These are phyloP conservation scores for Neuroscelio doddi DNA, from an alignment of 2,888 invertebrate genomes.

Conservation along the genomic window DNA sequence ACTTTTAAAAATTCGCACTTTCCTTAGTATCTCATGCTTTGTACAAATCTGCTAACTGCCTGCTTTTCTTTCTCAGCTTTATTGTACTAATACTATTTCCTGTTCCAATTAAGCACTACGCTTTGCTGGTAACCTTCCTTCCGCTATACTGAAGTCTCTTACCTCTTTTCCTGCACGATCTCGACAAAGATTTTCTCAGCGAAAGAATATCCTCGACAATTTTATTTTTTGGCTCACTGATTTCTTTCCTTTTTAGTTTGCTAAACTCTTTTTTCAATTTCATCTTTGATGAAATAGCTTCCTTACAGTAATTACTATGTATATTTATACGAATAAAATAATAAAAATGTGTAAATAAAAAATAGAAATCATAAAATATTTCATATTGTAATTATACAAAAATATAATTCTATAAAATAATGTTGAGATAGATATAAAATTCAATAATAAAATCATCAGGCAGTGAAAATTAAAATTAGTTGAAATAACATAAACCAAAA, in stretches of 20 bases:
- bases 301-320: not conserved
- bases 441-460: too few relatives aligned
- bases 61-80: conserved; percentile 9
- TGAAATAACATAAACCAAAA: too few relatives aligned
- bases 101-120: conserved; percentile 33
- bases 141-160: conserved; percentile 5
- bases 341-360: too few relatives aligned
- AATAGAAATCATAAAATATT: too few relatives aligned
- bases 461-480: too few relatives aligned
- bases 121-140: conserved; percentile 21
- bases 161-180: conserved; percentile 7
- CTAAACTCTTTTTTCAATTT: conserved; percentile 15
- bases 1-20: conserved; percentile 25
- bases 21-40: conserved; percentile 16
- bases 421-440: too few relatives aligned
- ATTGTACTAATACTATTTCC: conserved; percentile 18
- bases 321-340: too few relatives aligned
- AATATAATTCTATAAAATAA: too few relatives aligned
- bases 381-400: too few relatives aligned
- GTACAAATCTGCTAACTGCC: conserved; percentile 4
- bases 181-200: conserved; percentile 14
- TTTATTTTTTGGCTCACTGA: conserved; percentile 6
- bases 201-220: conserved; percentile 1
- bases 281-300: conserved; percentile 23
- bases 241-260: conserved; percentile 17